Evolutionary conservation across 2,888 invertebrate species (phyloP).

Genomic region (Cerceris ruficornis): DNA sequence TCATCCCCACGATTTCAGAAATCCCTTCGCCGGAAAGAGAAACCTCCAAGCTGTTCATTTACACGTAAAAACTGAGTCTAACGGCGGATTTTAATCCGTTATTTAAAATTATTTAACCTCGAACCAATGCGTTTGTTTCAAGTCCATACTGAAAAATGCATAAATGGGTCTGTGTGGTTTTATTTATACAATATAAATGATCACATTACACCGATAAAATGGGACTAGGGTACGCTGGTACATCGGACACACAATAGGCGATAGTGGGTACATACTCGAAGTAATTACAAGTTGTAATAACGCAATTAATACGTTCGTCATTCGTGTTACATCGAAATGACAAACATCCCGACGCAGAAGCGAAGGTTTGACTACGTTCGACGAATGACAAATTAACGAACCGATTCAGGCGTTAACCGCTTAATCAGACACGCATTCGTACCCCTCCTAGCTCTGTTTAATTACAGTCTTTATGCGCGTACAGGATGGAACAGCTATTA

Average conservation of each 20-base stretch:
- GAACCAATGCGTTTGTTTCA: too few relatives aligned
- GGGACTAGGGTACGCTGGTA: too few relatives aligned
- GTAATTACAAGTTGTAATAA: background rate
- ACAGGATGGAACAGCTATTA: conserved; percentile 23
- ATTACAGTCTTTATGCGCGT: conserved; percentile 41
- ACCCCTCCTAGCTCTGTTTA: conserved; percentile 40
- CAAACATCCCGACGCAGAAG: conserved; percentile 17
- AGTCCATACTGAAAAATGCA: too few relatives aligned
- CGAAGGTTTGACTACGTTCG: conserved; percentile 12
- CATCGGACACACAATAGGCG: background rate
- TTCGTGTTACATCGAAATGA: conserved; percentile 18
- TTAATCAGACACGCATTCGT: conserved; percentile 55
- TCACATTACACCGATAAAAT: background rate
- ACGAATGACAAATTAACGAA: conserved; percentile 54
- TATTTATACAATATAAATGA: too few relatives aligned
- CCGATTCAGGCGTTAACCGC: conserved; percentile 57
- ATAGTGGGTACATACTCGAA: background rate
- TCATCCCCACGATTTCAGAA: too few relatives aligned
- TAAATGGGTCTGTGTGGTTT: too few relatives aligned
- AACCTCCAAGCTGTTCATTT: too few relatives aligned
- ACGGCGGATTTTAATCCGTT: too few relatives aligned
- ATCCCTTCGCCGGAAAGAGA: too few relatives aligned
- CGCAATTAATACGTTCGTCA: conserved; percentile 21
- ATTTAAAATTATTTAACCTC: too few relatives aligned
- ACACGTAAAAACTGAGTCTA: too few relatives aligned